Evolutionary conservation across 2,888 invertebrate genomes (phyloP), one percentile per base, ranked within the genome.

Genomic region (Athripsodes cinereus): DNA sequence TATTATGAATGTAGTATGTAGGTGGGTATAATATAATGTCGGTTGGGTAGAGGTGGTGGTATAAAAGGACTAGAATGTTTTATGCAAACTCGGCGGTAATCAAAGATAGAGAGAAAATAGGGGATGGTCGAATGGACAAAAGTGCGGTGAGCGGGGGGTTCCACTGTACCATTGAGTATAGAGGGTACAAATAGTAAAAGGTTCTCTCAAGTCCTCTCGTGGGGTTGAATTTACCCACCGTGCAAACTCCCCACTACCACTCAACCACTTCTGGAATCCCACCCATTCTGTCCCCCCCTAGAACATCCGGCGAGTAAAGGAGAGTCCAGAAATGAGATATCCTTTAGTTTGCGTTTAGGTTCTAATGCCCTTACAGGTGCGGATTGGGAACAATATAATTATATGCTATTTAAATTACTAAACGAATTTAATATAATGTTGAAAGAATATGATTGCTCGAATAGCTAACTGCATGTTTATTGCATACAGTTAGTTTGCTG

Each of bases 281-380:
- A 13, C 46, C 51, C 54, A n/a, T 22, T 22, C 46, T 46, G 10
- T 20, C 51, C 50, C 47, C 35, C 21, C 19, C n/a, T 16, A 44
- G 56, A 44, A 47, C 53, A 50, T 53, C 56, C 56, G 56, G 53
- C 55, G 59, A 46, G 49, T 44, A 31, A 26, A 46, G 57, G 53
- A 52, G 55, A 54, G 60, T 60, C 60, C 60, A 60, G 60, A 60
- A 60, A 60, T 60, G 60, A 60, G 60, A 60, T 60, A 60, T 60
- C 60, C 57, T 57, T 53, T 60, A 60, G 60, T 60, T 60, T 57
- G 57, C 54, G 48, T 49, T 19, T 6, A 40, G 50, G 48, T 35
- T 53, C 26, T 51, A 60, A 57, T 52, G 54, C 52, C 20, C 20
- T 22, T 13, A 10, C 53, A 53, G 52, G 48, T 52, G 22, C 46